Base-by-base conservation (phyloP, 1,140 invertebrate genomes). In the Zelostemma sp. region DNA sequence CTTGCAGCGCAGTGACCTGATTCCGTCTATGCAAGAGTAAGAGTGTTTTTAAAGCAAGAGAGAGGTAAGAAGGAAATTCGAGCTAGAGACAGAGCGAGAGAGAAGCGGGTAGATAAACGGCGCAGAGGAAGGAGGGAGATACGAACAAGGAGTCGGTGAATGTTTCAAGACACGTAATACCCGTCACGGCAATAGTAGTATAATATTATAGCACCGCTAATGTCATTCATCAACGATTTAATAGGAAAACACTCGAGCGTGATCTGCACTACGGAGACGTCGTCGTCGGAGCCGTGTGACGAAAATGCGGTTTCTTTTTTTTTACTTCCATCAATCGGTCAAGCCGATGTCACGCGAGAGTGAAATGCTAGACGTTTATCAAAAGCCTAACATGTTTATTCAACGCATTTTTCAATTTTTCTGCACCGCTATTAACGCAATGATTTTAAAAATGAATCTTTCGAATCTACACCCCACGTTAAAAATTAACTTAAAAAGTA, bases 1-100 rank as follows among this genome's bases (percentile, higher is more conserved):
- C 81, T 85, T 85, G 79, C 79, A 79, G 79, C 81, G 78, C 82
- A 80, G 78, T 85, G 84, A 85, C 84, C 84, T 85, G 80, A 85
- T 85, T 85, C 80, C 76, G 79, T 78, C 77, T 73, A 72, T 77
- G 76, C 79, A 76, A 79, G 74, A 79, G 82, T 82, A 80, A 82
- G 78, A 85, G 80, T 77, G 79, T 80, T 81, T 83, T 76, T 64
- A 63, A 71, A 75, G 75, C 60, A 64, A 78, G 73, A 77, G 69
- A 72, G 69, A 73, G 72, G 71, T 69, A 64, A 57, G 55, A 64
- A 63, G 56, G 60, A 72, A 67, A 72, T 72, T 72, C 38, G 55
- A 54, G 74, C 54, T 63, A 63, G 25, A 48, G 28, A 51, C 33
- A 41, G 59, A 40, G 14, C 47, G 49, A n/a, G 25, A 56, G 57